Conservation (phyloP, 1,140 invertebrate genomes). For the Pachypeltis micranthus region DNA sequence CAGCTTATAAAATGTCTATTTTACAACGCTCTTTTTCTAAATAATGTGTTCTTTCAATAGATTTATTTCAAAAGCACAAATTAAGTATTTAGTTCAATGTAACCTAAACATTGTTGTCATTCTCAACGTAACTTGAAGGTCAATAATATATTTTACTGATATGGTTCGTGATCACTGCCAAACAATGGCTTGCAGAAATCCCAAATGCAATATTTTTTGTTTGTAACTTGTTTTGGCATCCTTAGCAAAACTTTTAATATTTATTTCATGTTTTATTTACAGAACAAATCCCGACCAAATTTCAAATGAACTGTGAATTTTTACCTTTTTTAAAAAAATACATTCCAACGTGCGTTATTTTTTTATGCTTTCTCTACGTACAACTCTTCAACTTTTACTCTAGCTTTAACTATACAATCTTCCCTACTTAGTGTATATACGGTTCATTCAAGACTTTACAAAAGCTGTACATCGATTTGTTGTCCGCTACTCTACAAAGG, state of each 20-base stretch:
- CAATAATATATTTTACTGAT: not conserved
- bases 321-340: not conserved
- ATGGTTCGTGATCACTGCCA: slow-evolving; percentile 1
- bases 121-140: not conserved
- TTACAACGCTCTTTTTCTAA: not conserved
- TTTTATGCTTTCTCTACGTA: not conserved
- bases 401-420: not conserved
- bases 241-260: not conserved
- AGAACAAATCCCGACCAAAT: not conserved
- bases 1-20: slow-evolving; percentile 1
- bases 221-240: not conserved
- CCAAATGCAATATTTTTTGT: not conserved
- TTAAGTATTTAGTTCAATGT: too few species aligned
- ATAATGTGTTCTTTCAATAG: slow-evolving; percentile 7
- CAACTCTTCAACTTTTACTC: not conserved
- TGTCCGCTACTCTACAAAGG: not conserved
- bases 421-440: not conserved
- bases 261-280: not conserved
- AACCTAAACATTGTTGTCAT: too few species aligned
- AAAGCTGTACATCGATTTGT: slow-evolving; percentile 9
- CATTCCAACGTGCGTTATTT: not conserved
- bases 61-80: slow-evolving; percentile 1
- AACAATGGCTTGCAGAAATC: not conserved
- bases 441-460: not conserved
- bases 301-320: not conserved